phyloP scores from a whole-genome alignment of 2,888 invertebrate species.

The Trissoscelio sp. region DNA sequence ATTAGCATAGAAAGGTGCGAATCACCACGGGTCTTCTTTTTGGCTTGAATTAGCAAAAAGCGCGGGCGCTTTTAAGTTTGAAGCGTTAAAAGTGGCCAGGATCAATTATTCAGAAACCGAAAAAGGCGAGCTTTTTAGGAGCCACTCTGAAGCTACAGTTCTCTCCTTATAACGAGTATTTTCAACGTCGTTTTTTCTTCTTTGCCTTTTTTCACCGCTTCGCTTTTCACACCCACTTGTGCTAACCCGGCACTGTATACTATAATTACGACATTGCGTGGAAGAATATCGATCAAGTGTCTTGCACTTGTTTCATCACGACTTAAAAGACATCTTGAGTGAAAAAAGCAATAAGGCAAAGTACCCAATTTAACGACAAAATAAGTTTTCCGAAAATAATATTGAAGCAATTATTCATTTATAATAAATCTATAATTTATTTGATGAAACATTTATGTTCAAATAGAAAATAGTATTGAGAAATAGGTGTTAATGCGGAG shows the following conservation, averaged over 20 bases:
- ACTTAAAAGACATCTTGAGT: slow-evolving; percentile 1
- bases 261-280: slow-evolving; percentile 54
- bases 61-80: slow-evolving; percentile 52
- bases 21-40: slow-evolving; percentile 7
- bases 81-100: slow-evolving; percentile 59
- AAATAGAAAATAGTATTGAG: too few relatives aligned
- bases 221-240: slow-evolving; percentile 51
- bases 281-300: slow-evolving; percentile 51
- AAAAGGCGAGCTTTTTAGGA: slow-evolving; percentile 64
- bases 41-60: slow-evolving; percentile 50
- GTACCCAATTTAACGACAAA: neutral
- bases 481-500: too few relatives aligned
- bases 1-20: slow-evolving; percentile 28
- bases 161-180: slow-evolving; percentile 56
- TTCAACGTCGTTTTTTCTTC: slow-evolving; percentile 23
- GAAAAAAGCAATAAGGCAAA: neutral
- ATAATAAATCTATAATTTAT: too few relatives aligned
- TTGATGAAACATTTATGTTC: too few relatives aligned
- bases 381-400: neutral
- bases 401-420: too few relatives aligned
- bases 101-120: slow-evolving; percentile 68
- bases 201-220: slow-evolving; percentile 22
- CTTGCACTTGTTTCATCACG: slow-evolving; percentile 38
- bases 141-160: slow-evolving; percentile 55
- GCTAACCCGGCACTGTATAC: slow-evolving; percentile 22